Percentiles rank a stretch among this genome's conserved stretches.
Conservation (phyloP, 2,113 vertebrate species). For the Serinus canaria region DNA sequence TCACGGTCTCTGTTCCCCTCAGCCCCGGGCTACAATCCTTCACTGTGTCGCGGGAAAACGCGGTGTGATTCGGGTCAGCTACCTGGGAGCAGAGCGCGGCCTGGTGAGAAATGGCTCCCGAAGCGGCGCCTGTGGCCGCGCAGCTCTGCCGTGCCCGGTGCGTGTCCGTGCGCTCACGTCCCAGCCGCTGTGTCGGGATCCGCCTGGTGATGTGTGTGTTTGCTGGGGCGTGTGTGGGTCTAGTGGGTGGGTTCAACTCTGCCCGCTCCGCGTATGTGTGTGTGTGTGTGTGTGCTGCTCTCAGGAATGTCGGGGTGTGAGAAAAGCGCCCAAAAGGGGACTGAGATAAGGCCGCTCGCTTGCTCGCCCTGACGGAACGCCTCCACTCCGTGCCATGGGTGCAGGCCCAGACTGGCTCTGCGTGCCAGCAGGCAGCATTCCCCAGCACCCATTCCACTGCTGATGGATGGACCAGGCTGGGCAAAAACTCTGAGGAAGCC, state of each 20-base stretch:
- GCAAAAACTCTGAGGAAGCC: neutral
- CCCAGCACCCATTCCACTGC: neutral
- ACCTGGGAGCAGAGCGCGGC: neutral
- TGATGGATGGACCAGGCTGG: neutral
- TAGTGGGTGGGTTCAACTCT: neutral
- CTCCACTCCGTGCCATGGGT: neutral
- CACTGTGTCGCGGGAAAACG: neutral
- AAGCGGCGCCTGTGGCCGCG: accelerated
- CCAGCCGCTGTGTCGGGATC: neutral
- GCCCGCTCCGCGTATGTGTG: accelerated
- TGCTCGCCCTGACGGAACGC: neutral
- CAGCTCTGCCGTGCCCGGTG: neutral
- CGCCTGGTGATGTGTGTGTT: neutral
- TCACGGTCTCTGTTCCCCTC: neutral
- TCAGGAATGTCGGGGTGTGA: neutral
- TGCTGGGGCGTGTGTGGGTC: neutral
- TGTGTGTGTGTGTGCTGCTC: neutral
- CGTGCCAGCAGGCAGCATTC: neutral
- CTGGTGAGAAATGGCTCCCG: neutral
- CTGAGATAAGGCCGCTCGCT: conserved; percentile 8
- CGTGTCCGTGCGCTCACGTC: neutral
- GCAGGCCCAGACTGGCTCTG: neutral
- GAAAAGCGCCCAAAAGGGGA: neutral
- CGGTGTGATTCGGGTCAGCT: accelerated
- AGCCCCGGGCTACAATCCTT: neutral